Conservation (phyloP, 2,113 vertebrate genomes). For the Ibidorhyncha struthersii region DNA sequence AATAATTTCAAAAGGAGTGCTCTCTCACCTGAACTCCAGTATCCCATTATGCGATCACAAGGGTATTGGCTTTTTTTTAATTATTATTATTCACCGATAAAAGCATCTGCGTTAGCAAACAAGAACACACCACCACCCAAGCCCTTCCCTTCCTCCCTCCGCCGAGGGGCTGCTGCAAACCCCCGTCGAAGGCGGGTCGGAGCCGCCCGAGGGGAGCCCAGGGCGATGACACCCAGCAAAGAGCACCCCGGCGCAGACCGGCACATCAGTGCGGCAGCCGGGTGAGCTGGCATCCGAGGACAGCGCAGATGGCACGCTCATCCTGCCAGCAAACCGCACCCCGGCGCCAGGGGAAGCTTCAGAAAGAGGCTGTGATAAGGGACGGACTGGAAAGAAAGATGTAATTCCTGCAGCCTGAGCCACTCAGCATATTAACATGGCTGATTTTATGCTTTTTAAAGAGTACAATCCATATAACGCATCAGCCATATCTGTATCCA, state of each 20-base stretch:
- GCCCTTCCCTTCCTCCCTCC: neutral
- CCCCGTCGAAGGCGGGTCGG: fast-evolving
- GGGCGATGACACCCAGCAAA: neutral
- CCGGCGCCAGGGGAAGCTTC: neutral
- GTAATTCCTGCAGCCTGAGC: neutral
- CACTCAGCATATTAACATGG: neutral
- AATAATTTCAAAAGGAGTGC: neutral
- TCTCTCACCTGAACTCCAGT: neutral
- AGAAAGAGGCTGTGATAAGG: neutral
- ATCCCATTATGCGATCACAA: neutral
- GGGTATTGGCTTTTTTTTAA: neutral
- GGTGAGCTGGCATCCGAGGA: neutral
- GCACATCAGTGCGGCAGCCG: fast-evolving
- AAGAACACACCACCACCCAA: neutral
- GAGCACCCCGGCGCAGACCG: neutral
- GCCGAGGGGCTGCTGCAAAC: neutral
- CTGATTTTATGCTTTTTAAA: neutral
- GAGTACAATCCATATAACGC: fast-evolving
- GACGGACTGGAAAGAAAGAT: neutral
- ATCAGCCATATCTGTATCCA: neutral
- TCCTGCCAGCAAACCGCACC: neutral
- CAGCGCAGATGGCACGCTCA: fast-evolving
- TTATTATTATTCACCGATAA: neutral
- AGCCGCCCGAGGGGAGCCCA: neutral
- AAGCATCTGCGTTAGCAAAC: neutral